Percentiles rank a stretch among this genome's conserved stretches.
phyloP scores from a whole-genome alignment of 2,113 vertebrate genomes.

The Cebidichthys violaceus region DNA sequence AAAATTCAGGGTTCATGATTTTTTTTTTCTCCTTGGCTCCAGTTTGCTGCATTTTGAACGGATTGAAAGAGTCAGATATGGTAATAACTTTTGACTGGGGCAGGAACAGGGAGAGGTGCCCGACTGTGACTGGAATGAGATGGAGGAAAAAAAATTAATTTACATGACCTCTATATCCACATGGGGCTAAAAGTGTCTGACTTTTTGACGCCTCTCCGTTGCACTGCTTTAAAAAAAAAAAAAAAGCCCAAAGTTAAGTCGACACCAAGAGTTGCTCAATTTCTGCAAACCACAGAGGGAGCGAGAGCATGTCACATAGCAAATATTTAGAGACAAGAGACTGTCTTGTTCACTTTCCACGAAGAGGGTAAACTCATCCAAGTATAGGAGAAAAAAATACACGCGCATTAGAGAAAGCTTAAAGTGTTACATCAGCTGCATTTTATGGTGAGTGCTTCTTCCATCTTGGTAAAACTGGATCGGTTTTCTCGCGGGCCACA shows the following conservation, averaged over 20 bases:
- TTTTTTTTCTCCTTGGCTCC: constrained; percentile 10
- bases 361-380: background rate
- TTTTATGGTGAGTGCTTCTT: constrained; percentile 4
- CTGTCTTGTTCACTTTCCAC: constrained; percentile 9
- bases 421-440: background rate
- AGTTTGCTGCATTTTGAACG: constrained; percentile 32
- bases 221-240: background rate
- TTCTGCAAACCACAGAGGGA: background rate
- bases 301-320: background rate
- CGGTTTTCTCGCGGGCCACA: constrained; percentile 5
- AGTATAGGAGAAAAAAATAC: background rate
- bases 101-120: constrained; percentile 21
- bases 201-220: background rate
- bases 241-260: constrained; percentile 24
- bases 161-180: constrained; percentile 38
- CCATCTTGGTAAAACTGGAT: background rate
- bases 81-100: constrained; percentile 35
- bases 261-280: constrained; percentile 6
- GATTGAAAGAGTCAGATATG: constrained; percentile 23
- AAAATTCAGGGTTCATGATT: constrained; percentile 26
- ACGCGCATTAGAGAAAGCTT: background rate
- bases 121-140: constrained; percentile 25
- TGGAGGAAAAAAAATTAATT: background rate
- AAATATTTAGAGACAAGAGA: constrained; percentile 12
- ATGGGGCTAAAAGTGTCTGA: background rate